Base-by-base conservation (phyloP, 2,888 invertebrate species). In the Steinernema scapterisci region DNA sequence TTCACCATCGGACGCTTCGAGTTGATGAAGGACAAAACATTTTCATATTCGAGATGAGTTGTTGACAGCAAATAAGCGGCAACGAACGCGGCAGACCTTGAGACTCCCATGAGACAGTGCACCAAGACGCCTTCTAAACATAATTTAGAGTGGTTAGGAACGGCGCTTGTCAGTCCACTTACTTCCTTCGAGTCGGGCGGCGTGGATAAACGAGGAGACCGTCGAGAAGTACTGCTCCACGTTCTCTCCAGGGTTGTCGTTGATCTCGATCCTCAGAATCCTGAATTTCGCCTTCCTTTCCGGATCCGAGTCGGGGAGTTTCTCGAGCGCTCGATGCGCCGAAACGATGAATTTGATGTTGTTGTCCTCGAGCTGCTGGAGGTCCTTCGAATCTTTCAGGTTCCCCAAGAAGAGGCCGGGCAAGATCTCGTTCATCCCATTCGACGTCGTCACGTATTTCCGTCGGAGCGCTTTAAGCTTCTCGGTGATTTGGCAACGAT, bases 91-190 rank as follows among this genome's bases (percentile, higher is more conserved):
- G 81, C 83, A 75, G 81, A 81, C 70, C 86, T 77, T 38, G 83
- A 83, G 46, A 81, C 80, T 2, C 86, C 86, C 21, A 82, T 83
- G 19, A 86, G 75, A 75, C 86, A 86, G 74, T 86, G 85, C 7
- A 86, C 80, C 27, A 85, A 77, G n/a, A 85, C 84, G 45, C 75
- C 73, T 73, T 83, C 84, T 84, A 71, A 70, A 75, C 21, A 38
- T 0, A 25, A n/a, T 13, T 1, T 11, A 74, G n/a, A 23, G n/a
- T 27, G 31, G 25, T 43, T 71, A 75, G 45, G 13, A 31, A 73
- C 48, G 54, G 70, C 70, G 70, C 54, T 19, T 56, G 31, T 31
- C 56, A 43, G 73, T 48, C 16, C 75, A 73, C 56, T 46, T 43
- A 81, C 82, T 77, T 48, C 76, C 75, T 56, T 72, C 43, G 19